Evolutionary conservation across 2,888 invertebrate genomes (phyloP), one percentile per base, ranked within the genome.

Genomic region (Scrobipalpa costella): DNA sequence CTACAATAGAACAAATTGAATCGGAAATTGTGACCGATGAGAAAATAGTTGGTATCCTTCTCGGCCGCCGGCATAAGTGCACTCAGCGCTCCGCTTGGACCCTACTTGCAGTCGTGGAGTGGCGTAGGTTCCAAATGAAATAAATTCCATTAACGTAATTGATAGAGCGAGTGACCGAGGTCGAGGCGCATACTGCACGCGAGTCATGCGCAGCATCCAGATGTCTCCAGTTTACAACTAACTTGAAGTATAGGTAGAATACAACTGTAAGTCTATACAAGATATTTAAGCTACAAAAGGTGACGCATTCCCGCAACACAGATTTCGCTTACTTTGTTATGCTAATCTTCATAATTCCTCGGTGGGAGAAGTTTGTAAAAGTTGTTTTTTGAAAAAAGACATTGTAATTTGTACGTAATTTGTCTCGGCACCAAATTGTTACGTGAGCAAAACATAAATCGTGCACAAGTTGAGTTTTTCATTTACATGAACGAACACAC

Each of bases 341-440:
- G 90, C 87, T 89, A 90, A 90, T 90, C 86, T 86, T 86, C 84
- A 88, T 88, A 90, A 90, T 90, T 89, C 88, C 89, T 87, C 79
- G 84, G 85, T 86, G 88, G 80, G 77, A 78, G 74, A 88, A 89
- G 82, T 89, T 81, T 72, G 73, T 74, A 67, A 75, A 80, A 87
- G 81, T 86, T 80, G 81, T 85, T 88, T 89, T 89, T 88, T 88
- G 83, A 80, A 83, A 84, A 88, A 85, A 89, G 88, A 83, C 89
- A n/a, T n/a, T 87, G 83, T 85, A 88, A 88, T 86, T 88, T 81
- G 78, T 82, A 83, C 84, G 84, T 86, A 88, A 89, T 88, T 88
- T 86, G 86, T 84, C 83, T 82, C 77, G 74, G 13, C 11, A 52
- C 11, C 27, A 44, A 44, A 15, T n/a, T 72, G 15, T 57, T 27